phyloP scores from a whole-genome alignment of 2,113 vertebrate genomes.

The Anser cygnoides region DNA sequence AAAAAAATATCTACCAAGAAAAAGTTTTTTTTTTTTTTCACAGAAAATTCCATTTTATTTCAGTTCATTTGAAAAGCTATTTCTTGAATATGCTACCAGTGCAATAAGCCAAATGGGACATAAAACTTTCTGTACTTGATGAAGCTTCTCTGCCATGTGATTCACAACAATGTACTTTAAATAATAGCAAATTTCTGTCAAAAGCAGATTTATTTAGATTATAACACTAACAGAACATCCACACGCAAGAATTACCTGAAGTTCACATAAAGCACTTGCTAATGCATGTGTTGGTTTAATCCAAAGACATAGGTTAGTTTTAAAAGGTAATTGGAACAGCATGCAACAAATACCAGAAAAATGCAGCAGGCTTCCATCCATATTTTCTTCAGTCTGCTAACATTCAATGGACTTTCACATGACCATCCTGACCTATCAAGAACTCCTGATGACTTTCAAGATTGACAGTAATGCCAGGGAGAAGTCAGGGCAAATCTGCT shows the following conservation, averaged over 20 bases:
- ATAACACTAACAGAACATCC: background rate
- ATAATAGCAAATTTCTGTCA: background rate
- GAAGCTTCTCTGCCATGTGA: background rate
- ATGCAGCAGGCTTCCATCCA: background rate
- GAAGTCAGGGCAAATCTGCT: conserved; percentile 11
- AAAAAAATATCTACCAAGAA: background rate
- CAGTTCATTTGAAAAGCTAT: conserved; percentile 50
- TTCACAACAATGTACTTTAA: conserved; percentile 29
- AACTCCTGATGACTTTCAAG: conserved; percentile 10
- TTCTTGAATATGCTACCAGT: conserved; percentile 47
- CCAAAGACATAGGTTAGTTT: conserved; percentile 52
- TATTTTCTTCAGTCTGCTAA: background rate
- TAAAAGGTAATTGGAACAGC: conserved; percentile 1
- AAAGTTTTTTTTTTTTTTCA: background rate
- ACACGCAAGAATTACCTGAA: background rate
- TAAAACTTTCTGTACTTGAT: conserved; percentile 2
- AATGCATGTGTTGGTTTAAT: conserved; percentile 25
- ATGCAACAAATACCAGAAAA: background rate
- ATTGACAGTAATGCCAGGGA: conserved; percentile 21
- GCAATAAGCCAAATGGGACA: conserved; percentile 63
- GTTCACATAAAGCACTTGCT: conserved; percentile 17
- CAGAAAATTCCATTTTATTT: conserved; percentile 52
- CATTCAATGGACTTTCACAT: background rate
- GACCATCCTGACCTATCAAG: conserved; percentile 28
- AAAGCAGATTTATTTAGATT: conserved; percentile 52